phyloP scores from a whole-genome alignment of 2,113 vertebrate species.

The Hiodon alosoides region DNA sequence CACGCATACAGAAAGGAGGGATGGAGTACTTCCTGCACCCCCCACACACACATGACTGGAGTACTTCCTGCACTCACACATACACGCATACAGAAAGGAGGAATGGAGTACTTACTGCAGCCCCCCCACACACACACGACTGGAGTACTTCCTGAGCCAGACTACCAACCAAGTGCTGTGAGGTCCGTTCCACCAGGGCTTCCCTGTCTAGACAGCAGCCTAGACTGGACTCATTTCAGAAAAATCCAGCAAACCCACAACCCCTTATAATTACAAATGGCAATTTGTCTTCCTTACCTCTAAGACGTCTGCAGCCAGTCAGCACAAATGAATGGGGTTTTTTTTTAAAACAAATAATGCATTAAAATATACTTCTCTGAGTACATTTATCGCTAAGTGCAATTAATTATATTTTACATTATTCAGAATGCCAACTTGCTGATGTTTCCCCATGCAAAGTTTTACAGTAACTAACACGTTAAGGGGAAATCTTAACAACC shows the following conservation, averaged over 20 bases:
- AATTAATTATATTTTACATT: background rate
- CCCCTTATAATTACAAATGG: slow-evolving; percentile 43
- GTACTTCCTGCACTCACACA: slow-evolving; percentile 8
- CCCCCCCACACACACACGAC: background rate
- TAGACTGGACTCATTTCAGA: slow-evolving; percentile 47
- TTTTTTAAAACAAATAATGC: background rate
- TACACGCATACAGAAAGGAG: background rate
- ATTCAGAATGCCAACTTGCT: too few species aligned
- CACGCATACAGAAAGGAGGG: background rate
- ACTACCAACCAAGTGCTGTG: background rate
- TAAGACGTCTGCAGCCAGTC: background rate
- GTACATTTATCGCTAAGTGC: background rate
- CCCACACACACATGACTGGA: slow-evolving; percentile 25
- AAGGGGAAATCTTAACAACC: too few species aligned
- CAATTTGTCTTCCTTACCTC: slow-evolving; percentile 10
- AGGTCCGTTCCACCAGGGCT: background rate
- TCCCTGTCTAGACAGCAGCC: slow-evolving; percentile 45
- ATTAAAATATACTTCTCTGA: background rate
- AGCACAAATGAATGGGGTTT: background rate
- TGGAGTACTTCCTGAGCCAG: background rate
- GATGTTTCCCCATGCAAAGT: too few species aligned
- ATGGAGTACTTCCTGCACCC: too few species aligned
- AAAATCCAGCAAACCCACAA: slow-evolving; percentile 50
- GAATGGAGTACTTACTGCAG: slow-evolving; percentile 30
- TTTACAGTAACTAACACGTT: too few species aligned